Conservation (phyloP, 2,797 vertebrate genomes). For the Molossus molossus region DNA sequence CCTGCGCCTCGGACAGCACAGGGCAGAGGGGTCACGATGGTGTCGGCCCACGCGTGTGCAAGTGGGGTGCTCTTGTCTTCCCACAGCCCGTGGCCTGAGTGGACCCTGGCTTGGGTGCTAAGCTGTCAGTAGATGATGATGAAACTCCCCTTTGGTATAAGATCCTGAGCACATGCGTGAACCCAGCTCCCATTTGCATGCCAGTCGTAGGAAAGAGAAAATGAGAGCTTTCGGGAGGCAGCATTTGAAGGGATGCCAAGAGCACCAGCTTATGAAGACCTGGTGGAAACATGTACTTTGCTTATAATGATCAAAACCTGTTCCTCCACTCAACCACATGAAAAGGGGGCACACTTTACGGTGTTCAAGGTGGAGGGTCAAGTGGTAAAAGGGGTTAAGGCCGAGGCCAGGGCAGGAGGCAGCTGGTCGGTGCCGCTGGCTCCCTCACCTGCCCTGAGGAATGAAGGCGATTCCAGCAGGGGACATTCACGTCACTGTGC, state of each 20-base stretch:
- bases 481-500: background rate
- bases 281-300: constrained; percentile 85
- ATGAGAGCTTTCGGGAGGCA: constrained; percentile 84
- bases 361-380: constrained; percentile 82
- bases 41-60: background rate
- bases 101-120: background rate
- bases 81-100: background rate
- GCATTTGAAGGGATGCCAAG: constrained; percentile 84
- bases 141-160: constrained; percentile 6
- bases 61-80: background rate
- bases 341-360: constrained; percentile 79
- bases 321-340: constrained; percentile 85
- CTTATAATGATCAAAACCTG: constrained; percentile 87
- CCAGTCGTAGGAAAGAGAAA: constrained; percentile 80
- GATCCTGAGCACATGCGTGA: background rate
- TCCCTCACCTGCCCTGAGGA: background rate
- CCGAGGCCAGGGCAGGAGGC: constrained; percentile 83
- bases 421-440: constrained; percentile 78
- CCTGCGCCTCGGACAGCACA: background rate
- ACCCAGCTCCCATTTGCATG: background rate
- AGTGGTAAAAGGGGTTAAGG: constrained; percentile 80
- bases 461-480: background rate
- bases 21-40: background rate
- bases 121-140: background rate
- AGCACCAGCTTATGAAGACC: constrained; percentile 81